A percentile compares a stretch with the other conserved stretches of the same genome.
Conservation (phyloP, 2,113 vertebrate species). For the Xiphias gladius region DNA sequence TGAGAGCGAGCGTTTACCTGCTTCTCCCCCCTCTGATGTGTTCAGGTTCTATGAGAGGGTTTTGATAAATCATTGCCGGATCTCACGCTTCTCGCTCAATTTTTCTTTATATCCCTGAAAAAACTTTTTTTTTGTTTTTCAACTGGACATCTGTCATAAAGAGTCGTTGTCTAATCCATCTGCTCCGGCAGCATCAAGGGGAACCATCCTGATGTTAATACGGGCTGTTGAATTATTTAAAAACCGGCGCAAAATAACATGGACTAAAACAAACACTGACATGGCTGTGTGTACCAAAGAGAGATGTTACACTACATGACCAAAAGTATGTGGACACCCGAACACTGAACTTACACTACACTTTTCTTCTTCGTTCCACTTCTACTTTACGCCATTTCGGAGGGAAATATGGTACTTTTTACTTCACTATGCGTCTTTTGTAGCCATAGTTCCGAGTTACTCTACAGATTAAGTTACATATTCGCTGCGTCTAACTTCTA, state of each 20-base stretch:
- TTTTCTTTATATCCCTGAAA: neutral
- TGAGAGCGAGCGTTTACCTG: neutral
- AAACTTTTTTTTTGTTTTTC: neutral
- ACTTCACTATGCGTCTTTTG: too few relatives aligned
- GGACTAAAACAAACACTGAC: neutral
- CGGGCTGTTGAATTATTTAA: conserved; percentile 54
- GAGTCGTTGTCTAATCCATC: neutral
- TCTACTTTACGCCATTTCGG: too few relatives aligned
- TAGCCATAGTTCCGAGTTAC: too few relatives aligned
- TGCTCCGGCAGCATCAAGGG: neutral
- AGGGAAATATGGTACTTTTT: too few relatives aligned
- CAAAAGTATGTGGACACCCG: neutral
- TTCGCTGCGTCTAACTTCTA: too few relatives aligned
- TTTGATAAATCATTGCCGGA: neutral
- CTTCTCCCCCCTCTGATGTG: neutral
- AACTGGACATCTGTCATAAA: neutral
- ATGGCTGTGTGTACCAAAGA: conserved; percentile 16
- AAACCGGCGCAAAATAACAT: conserved; percentile 11
- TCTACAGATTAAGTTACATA: too few relatives aligned
- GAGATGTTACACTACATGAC: neutral
- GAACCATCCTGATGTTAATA: neutral
- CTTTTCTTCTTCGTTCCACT: neutral
- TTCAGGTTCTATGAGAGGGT: neutral
- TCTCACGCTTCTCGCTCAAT: neutral
- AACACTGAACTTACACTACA: too few relatives aligned